Conservation (phyloP, 2,888 invertebrate species). For the Chrysolina americana region DNA sequence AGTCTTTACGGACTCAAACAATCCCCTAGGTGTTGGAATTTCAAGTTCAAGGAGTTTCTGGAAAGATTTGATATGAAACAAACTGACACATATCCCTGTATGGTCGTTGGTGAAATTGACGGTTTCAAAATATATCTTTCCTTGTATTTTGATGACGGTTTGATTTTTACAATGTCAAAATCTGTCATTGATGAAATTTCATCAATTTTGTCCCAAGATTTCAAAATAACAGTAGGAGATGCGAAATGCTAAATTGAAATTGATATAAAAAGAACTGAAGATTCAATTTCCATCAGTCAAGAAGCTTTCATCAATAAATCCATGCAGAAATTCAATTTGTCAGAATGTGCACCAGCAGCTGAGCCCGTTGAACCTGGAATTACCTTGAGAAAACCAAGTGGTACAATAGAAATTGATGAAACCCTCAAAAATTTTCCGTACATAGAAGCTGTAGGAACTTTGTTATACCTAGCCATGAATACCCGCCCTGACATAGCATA, state of each 20-base stretch:
- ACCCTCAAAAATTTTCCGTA: conserved; percentile 8
- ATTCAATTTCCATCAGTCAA: background rate
- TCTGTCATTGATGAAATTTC: background rate
- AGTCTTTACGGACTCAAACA: background rate
- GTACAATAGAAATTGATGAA: background rate
- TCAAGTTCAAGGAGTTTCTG: background rate
- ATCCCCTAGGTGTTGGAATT: conserved; percentile 17
- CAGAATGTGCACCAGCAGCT: too few relatives aligned
- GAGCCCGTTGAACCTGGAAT: too few relatives aligned
- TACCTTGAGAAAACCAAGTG: too few relatives aligned
- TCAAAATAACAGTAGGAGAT: background rate
- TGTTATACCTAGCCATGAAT: background rate
- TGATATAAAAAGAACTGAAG: conserved; percentile 6
- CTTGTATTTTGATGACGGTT: too few relatives aligned
- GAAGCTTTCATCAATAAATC: background rate
- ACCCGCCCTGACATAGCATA: background rate
- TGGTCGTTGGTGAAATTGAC: conserved; percentile 15
- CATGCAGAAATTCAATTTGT: too few relatives aligned
- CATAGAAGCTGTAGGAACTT: conserved; percentile 22
- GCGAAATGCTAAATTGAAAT: background rate
- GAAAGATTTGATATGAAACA: conserved; percentile 19
- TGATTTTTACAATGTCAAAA: background rate
- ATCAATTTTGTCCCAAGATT: background rate
- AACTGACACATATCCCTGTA: conserved; percentile 14
- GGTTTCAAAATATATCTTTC: background rate